Base-by-base conservation (phyloP, 2,797 vertebrate genomes). In the Karalla daura region DNA sequence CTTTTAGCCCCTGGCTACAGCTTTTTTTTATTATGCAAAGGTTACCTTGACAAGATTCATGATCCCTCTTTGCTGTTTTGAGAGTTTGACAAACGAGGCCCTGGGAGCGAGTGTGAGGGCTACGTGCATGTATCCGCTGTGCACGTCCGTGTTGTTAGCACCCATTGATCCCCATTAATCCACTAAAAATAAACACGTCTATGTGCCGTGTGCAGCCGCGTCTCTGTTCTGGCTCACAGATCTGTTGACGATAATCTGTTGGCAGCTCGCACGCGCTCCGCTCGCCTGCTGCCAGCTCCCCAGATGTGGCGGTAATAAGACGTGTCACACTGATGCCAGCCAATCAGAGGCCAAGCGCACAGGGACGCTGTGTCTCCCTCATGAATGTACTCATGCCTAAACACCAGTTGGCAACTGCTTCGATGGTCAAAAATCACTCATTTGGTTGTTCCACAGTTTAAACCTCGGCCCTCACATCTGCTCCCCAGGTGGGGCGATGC, bases 271-370 rank as follows among this genome's bases (percentile, higher is more conserved):
- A 11, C 45, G 32, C 28, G 23, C 11, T 2, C 25, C 12, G 49
- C 9, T 36, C 35, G 46, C 5, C 56, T 45, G 52, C 67, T 78
- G 75, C 70, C 66, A 68, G 52, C 33, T 46, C 36, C 67, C 73
- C 80, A 83, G 78, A 82, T 88, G 82, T 69, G 62, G 24, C 62
- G 45, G 51, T 73, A 85, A 85, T 77, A 64, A 71, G 72, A 77
- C 23, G 40, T 72, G 66, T 83, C 79, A 78, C 64, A 55, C 45
- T 37, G 63, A 63, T 58, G 75, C 75, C 65, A 74, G 28, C 58
- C 74, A 45, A 67, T 76, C 66, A 43, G n/a, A 51, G 51, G 64
- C 43, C 68, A 65, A 63, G 43, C 52, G 58, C 56, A 58, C 36
- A 28, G 52, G 49, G 58, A 74, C 69, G 44, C 37, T 12, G 35